phyloP scores from a whole-genome alignment of 2,113 vertebrate genomes.

The Benitochromis conjunctus region DNA sequence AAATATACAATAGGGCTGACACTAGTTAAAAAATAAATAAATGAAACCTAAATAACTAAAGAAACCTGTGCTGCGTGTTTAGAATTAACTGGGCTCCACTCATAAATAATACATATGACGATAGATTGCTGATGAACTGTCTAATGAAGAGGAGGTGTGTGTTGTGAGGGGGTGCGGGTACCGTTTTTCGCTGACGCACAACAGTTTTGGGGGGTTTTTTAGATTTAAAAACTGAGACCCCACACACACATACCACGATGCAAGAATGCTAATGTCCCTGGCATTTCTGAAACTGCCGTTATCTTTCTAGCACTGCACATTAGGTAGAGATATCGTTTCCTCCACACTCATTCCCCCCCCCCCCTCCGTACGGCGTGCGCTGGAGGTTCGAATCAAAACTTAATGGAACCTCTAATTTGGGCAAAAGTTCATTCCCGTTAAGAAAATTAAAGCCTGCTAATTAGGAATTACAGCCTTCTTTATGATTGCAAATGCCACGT shows the following conservation, averaged over 20 bases:
- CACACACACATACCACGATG: conserved; percentile 1
- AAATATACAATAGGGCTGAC: conserved; percentile 25
- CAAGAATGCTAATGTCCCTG: conserved; percentile 59
- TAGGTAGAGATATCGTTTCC: conserved; percentile 51
- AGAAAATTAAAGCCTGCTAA: conserved; percentile 49
- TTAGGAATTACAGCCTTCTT: conserved; percentile 34
- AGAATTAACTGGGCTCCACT: conserved; percentile 35
- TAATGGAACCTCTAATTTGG: conserved; percentile 55
- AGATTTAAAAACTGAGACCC: conserved; percentile 50
- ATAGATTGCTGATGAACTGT: conserved; percentile 71
- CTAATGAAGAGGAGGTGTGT: conserved; percentile 61
- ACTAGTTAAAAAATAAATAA: conserved; percentile 9
- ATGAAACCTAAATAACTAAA: conserved; percentile 33
- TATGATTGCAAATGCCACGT: conserved; percentile 37
- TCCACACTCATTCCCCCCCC: conserved; percentile 32
- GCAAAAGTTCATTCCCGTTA: conserved; percentile 56
- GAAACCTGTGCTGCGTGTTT: conserved; percentile 29
- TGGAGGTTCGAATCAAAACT: conserved; percentile 41
- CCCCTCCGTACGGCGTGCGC: neutral
- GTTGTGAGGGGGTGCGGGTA: neutral
- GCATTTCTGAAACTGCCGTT: conserved; percentile 56
- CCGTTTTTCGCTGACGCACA: conserved; percentile 55
- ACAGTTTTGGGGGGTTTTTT: neutral
- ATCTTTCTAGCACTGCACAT: conserved; percentile 49
- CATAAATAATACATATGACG: conserved; percentile 67